Percentiles rank a stretch among this genome's conserved stretches.
Conservation (phyloP, 2,888 invertebrate genomes). For the Oligia latruncula region DNA sequence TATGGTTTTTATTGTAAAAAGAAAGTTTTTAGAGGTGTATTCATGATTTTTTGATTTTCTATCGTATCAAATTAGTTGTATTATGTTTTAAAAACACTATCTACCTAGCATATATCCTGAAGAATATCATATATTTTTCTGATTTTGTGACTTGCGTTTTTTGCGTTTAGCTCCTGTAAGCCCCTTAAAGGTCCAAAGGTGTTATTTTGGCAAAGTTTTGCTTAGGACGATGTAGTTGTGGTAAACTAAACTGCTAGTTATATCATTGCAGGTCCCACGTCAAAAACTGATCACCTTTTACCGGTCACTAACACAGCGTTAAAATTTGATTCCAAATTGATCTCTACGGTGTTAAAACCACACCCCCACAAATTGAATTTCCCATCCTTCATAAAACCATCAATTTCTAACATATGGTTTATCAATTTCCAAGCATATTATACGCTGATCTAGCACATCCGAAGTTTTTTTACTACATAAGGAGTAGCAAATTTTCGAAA, state of each 20-base stretch:
- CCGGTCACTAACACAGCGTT: slow-evolving; percentile 12
- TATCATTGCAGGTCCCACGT: neutral
- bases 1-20: no score
- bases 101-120: no score
- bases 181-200: neutral
- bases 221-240: neutral
- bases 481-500: slow-evolving; percentile 56
- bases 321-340: slow-evolving; percentile 42
- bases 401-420: slow-evolving; percentile 55
- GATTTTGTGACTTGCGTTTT: no score
- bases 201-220: neutral
- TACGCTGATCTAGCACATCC: slow-evolving; percentile 40
- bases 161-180: no score
- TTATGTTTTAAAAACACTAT: no score
- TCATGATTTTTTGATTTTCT: no score
- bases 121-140: no score
- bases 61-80: no score
- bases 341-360: slow-evolving; percentile 13
- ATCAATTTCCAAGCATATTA: slow-evolving; percentile 61
- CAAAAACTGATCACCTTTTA: slow-evolving; percentile 6
- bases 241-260: neutral
- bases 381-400: slow-evolving; percentile 51
- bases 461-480: slow-evolving; percentile 39
- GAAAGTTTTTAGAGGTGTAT: no score
- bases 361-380: slow-evolving; percentile 52